Base-by-base conservation (phyloP, 2,113 vertebrate species). In the Castor canadensis region DNA sequence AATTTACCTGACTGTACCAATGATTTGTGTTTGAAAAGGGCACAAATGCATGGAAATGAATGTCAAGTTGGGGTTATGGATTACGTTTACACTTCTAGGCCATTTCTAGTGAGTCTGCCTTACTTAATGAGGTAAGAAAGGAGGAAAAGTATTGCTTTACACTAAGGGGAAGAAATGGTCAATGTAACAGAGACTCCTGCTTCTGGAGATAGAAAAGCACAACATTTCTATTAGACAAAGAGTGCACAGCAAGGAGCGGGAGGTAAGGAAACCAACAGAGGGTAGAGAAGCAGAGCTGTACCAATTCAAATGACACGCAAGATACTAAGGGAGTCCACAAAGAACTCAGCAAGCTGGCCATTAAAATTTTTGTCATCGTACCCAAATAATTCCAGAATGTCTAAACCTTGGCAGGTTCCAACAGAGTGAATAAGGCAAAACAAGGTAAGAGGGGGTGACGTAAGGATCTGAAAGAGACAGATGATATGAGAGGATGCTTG, bases 11-110 rank as follows among this genome's bases (percentile, higher is more conserved):
- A 22, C 6, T 47, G 38, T 26, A 54, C 60, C 47, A 49, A 19
- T 73, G 69, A 83, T 76, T 82, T 93, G 76, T n/a, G 87, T 87
- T 87, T 82, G 40, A 62, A 93, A 95, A 87, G 62, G 87, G 89
- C 72, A 35, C 24, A 73, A 88, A 87, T 60, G 71, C 84, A 24
- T 9, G 72, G 64, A 58, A 73, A 75, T 95, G 80, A 95, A 85
- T 89, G 49, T 79, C 88, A 80, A n/a, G 24, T 80, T 75, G 56
- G 66, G 88, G 85, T 88, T 85, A 84, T 81, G 88, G 84, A 81
- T 49, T 24, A 71, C 60, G 89, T 24, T 62, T 80, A 35, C 22
- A 47, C 4, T 32, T 85, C 30, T 35, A 75, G 32, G 38, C 81
- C 58, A 67, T 85, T 85, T 92, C 94, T 62, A 81, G 73, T 75